Base-by-base conservation (phyloP, 30 jellyfish, hydroid and myxozoan genomes). In the Catostylus mosaicus region DNA sequence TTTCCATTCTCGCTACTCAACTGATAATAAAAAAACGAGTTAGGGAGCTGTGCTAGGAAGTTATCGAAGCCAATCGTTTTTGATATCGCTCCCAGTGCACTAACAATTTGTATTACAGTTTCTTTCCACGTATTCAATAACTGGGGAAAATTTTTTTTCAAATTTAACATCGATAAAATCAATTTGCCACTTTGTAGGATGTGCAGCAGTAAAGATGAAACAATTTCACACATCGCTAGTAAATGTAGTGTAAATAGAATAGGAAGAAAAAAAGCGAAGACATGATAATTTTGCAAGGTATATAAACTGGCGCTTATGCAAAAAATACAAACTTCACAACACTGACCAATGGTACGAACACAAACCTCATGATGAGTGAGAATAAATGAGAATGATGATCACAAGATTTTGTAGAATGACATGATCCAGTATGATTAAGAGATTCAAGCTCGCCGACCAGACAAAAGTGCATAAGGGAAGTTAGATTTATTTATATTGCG, bases 391-490 rank as follows among this genome's bases (percentile, higher is more conserved):
- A 43, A 43, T 43, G 56, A 43, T 43, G 56, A 43, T 43, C 16
- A 43, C 56, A 43, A 43, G 56, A 43, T 43, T 6, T 43, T 43
- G 56, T 43, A 16, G 56, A 16, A 43, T 43, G 56, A 6, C 56
- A 43, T 43, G 56, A 43, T 43, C 56, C 56, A 43, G 56, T 43
- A 16, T 43, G 56, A 43, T 43, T 6, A 43, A 43, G 56, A 43
- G 56, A 43, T 43, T 16, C 56, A 43, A 43, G 56, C 56, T 43
- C 56, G 56, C 56, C 56, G 56, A 43, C 56, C 56, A 43, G 56
- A 16, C 56, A 43, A 8, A 43, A 16, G 56, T 43, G 56, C 56
- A 8, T 6, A 16, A 43, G 56, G 56, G 56, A 16, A 43, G 16
- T 43, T 43, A 43, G 56, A 43, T 6, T 43, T 43, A 16, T 16